Conservation (phyloP, 2,888 invertebrate species). For the Philhelius pedissequus region DNA sequence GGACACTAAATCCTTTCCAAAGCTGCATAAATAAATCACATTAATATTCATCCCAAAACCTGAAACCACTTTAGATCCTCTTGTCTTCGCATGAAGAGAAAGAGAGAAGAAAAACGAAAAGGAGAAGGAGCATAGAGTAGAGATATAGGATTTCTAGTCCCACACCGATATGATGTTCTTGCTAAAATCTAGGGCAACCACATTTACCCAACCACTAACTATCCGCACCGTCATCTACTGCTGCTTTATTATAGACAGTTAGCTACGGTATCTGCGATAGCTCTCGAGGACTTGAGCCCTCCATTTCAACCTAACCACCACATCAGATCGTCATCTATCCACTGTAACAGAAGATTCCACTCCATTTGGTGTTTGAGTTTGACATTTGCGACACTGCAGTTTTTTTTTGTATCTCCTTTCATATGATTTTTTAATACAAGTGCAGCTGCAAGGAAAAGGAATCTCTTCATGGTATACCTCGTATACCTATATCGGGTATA, state of each 20-base stretch:
- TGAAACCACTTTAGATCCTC: constrained; percentile 55
- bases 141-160: not conserved
- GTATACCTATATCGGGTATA: not conserved
- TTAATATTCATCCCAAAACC: constrained; percentile 65
- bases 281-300: not conserved
- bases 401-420: not conserved
- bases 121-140: not conserved
- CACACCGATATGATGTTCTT: constrained; percentile 36
- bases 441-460: not conserved
- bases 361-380: constrained; percentile 66
- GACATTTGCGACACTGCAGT: constrained; percentile 57
- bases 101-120: not conserved
- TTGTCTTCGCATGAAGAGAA: constrained; percentile 11
- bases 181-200: constrained; percentile 61
- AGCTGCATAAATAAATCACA: constrained; percentile 67
- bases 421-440: constrained; percentile 46
- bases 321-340: constrained; percentile 43
- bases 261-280: not conserved
- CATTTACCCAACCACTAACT: constrained; percentile 55
- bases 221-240: constrained; percentile 47
- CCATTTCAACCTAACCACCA: constrained; percentile 1
- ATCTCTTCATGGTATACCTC: not conserved
- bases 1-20: constrained; percentile 59
- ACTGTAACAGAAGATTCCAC: constrained; percentile 61
- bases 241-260: not conserved